Evolutionary conservation across 92 coral and sea anemone species (phyloP).

Genomic region (Epizoanthus ramosus): DNA sequence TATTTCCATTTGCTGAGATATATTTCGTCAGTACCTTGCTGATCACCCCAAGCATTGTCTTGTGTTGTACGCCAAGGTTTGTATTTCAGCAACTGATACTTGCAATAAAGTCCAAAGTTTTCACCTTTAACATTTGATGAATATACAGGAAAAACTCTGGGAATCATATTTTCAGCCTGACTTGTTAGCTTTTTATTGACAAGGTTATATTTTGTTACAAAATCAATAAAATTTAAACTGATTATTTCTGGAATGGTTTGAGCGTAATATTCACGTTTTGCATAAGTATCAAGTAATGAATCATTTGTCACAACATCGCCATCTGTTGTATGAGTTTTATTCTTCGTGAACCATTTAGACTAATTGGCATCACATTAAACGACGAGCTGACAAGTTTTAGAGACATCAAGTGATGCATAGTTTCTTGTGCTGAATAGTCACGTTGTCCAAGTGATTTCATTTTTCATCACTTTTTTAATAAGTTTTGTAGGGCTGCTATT

Average conservation of each 20-base stretch:
- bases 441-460: slow-evolving; percentile 62
- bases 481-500: slow-evolving; percentile 37
- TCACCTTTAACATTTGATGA: slow-evolving; percentile 45
- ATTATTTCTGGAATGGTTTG: slow-evolving; percentile 45
- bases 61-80: slow-evolving; percentile 59
- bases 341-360: slow-evolving; percentile 60
- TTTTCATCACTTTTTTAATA: slow-evolving; percentile 46
- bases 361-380: slow-evolving; percentile 55
- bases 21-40: slow-evolving; percentile 53
- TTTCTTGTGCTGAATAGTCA: slow-evolving; percentile 63
- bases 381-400: slow-evolving; percentile 53
- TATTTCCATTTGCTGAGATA: slow-evolving; percentile 48
- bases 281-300: slow-evolving; percentile 52
- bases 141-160: slow-evolving; percentile 54
- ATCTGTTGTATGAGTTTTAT: slow-evolving; percentile 33
- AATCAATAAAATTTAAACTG: slow-evolving; percentile 49
- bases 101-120: slow-evolving; percentile 52
- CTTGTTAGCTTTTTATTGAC: slow-evolving; percentile 52
- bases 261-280: slow-evolving; percentile 44
- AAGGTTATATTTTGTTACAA: slow-evolving; percentile 50
- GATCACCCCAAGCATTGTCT: slow-evolving; percentile 54
- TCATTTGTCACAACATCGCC: slow-evolving; percentile 49
- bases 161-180: slow-evolving; percentile 40
- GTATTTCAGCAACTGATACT: slow-evolving; percentile 52
- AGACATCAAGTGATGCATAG: slow-evolving; percentile 53